Evolutionary conservation across 1,140 invertebrate genomes (phyloP).

Genomic region (Bombus turneri): DNA sequence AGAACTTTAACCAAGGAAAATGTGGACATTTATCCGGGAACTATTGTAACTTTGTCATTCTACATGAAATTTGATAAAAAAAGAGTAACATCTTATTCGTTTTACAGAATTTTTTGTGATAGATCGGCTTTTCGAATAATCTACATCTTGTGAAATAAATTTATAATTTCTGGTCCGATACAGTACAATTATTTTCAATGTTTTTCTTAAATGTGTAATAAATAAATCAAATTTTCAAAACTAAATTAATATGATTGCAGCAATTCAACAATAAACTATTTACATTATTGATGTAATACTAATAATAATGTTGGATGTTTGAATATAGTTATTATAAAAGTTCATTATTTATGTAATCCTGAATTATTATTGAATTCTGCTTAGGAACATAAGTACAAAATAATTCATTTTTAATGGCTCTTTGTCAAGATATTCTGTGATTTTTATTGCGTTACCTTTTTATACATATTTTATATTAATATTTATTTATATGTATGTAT

Average conservation of each 20-base stretch:
- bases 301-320: slow-evolving; percentile 1
- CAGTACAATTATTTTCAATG: neutral
- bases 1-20: neutral
- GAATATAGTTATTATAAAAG: neutral
- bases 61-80: neutral
- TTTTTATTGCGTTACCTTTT: neutral
- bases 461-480: neutral
- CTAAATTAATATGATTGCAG: neutral
- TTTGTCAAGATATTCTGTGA: neutral
- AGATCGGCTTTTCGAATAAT: neutral
- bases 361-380: neutral
- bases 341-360: neutral
- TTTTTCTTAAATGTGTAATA: neutral
- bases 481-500: neutral
- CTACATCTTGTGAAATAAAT: neutral
- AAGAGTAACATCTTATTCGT: neutral
- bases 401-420: neutral
- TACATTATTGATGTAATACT: slow-evolving; percentile 9
- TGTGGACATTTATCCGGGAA: neutral
- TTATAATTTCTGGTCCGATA: neutral
- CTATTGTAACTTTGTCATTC: neutral
- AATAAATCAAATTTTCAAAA: neutral
- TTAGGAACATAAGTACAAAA: neutral
- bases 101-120: neutral
- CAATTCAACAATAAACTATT: neutral